Base-by-base conservation (phyloP, 30 jellyfish, hydroid and myxozoan species). In the Aurelia aurita complex sp. Pacific region DNA sequence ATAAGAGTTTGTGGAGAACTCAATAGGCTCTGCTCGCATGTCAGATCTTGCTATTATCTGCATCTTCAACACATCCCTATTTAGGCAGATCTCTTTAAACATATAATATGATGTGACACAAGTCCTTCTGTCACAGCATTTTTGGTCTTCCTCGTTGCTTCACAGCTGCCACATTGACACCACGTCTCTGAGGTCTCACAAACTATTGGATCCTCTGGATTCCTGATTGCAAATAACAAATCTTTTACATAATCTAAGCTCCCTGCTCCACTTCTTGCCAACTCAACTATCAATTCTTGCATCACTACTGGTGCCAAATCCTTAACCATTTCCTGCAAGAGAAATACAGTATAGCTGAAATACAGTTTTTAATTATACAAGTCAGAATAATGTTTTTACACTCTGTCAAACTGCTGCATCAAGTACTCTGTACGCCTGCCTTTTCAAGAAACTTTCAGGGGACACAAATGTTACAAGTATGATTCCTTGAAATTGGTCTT, bases 81-180 rank as follows among this genome's bases (percentile, higher is more conserved):
- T 38, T 12, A 71, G 75, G 75, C 79, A 74, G 16, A 18, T 15
- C 14, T 74, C 18, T 23, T 38, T 74, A 51, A 74, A 74, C 43
- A 74, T 23, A 8, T 54, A 15, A 33, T 50, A 50, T 42, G 85
- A 43, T 42, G 85, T 74, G 46, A n/a, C n/a, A n/a, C n/a, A n/a
- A n/a, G n/a, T n/a, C n/a, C n/a, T n/a, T n/a, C n/a, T n/a, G n/a
- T n/a, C n/a, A n/a, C n/a, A 74, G 78, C 85, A 74, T 54, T 74
- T 74, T 53, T 53, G 12, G 14, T 74, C 85, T 33, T 50, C 55
- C 33, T n/a, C n/a, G n/a, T n/a, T n/a, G n/a, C n/a, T n/a, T n/a
- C n/a, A n/a, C n/a, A 74, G n/a, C n/a, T n/a, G n/a, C n/a, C n/a
- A n/a, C 85, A 74, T 74, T 74, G 42, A 53, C 85, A 74, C 85